A percentile compares a stretch with the other conserved stretches of the same genome.
phyloP scores from a whole-genome alignment of 2,888 invertebrate species.

The Cheiracanthium punctorium region DNA sequence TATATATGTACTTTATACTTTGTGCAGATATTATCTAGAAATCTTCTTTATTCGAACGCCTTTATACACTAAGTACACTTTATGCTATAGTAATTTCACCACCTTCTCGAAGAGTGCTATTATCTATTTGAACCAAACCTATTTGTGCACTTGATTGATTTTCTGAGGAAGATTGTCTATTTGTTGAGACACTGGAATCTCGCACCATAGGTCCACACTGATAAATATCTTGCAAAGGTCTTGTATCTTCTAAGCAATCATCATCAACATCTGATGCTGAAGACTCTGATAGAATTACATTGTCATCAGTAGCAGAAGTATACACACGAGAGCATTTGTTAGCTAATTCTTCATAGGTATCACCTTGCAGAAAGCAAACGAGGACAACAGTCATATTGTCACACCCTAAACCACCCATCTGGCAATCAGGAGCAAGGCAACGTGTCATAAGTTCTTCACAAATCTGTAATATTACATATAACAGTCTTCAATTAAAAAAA shows the following conservation, averaged over 20 bases:
- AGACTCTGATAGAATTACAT: constrained; percentile 52
- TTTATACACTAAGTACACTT: constrained; percentile 41
- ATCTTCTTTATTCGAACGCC: constrained; percentile 26
- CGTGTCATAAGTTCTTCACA: constrained; percentile 96
- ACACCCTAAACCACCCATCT: constrained; percentile 97
- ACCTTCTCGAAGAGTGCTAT: constrained; percentile 47
- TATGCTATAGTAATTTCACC: constrained; percentile 67
- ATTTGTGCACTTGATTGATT: constrained; percentile 40
- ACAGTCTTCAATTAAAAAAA: neutral
- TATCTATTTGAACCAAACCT: constrained; percentile 51
- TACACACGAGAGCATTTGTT: constrained; percentile 74
- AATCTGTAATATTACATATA: constrained; percentile 82
- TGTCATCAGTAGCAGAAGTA: constrained; percentile 24
- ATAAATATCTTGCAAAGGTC: constrained; percentile 41
- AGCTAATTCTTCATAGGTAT: constrained; percentile 76
- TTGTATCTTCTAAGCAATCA: constrained; percentile 58
- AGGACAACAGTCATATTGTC: constrained; percentile 99
- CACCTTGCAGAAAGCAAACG: constrained; percentile 83
- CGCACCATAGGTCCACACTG: constrained; percentile 27
- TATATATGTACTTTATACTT: neutral
- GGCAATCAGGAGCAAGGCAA: constrained; percentile 97
- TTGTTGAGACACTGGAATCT: constrained; percentile 21
- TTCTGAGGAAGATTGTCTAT: constrained; percentile 33
- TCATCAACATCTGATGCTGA: constrained; percentile 66
- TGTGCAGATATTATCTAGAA: constrained; percentile 47